Evolutionary conservation across 2,888 invertebrate genomes (phyloP).

Genomic region (Callinectes sapidus): DNA sequence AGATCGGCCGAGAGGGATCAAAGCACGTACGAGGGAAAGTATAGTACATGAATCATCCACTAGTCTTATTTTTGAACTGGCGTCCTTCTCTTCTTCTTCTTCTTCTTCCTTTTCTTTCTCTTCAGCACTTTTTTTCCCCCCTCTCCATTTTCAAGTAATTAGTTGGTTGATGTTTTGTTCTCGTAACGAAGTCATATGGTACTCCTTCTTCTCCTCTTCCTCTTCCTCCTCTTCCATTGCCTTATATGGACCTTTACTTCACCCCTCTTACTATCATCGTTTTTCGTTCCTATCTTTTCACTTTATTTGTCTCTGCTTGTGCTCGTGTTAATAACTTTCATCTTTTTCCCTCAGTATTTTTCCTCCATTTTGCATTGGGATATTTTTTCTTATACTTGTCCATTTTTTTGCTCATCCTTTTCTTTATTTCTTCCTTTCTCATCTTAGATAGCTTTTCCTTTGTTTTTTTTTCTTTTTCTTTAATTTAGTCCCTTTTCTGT

Average conservation of each 20-base stretch:
- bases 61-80: background rate
- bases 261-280: background rate
- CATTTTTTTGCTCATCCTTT: background rate
- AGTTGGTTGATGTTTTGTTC: too few relatives aligned
- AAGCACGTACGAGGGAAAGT: background rate
- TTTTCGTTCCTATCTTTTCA: background rate
- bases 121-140: background rate
- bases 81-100: background rate
- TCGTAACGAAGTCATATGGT: too few relatives aligned
- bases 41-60: background rate
- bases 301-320: too few relatives aligned
- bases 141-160: background rate
- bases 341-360: background rate
- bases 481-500: background rate
- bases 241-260: background rate
- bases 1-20: background rate
- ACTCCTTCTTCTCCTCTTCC: background rate
- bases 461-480: background rate
- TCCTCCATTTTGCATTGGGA: background rate
- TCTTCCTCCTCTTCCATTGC: background rate
- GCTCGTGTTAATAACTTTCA: background rate
- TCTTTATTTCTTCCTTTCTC: background rate
- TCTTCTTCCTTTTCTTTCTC: background rate
- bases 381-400: background rate
- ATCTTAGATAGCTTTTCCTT: background rate